phyloP scores from a whole-genome alignment of 2,113 vertebrate genomes.

The Copsychus sechellarum region DNA sequence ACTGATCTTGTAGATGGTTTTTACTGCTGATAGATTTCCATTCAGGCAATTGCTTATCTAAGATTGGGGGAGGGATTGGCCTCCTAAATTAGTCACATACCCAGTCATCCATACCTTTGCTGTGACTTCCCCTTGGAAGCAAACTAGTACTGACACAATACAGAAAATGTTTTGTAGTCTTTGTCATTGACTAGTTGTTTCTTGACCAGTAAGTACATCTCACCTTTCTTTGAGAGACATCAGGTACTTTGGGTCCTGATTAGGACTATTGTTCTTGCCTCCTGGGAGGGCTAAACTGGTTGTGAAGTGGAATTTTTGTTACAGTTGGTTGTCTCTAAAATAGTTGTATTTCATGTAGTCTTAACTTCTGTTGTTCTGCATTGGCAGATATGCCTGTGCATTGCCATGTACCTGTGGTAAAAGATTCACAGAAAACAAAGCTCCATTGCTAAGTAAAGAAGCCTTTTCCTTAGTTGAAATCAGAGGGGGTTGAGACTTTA shows the following conservation, averaged over 20 bases:
- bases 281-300: not conserved
- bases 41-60: not conserved
- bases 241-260: not conserved
- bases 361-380: not conserved
- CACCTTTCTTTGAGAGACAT: not conserved
- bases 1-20: not conserved
- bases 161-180: not conserved
- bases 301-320: not conserved
- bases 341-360: not conserved
- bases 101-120: not conserved
- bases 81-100: not conserved
- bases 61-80: not conserved
- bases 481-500: not conserved
- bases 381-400: not conserved
- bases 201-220: not conserved
- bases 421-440: not conserved
- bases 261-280: not conserved
- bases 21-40: not conserved
- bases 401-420: not conserved
- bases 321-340: not conserved
- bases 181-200: not conserved
- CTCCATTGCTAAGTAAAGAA: not conserved
- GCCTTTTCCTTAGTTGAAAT: not conserved
- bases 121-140: not conserved
- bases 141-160: not conserved